Percentiles rank a stretch among this genome's conserved stretches.
Conservation (phyloP, 1,140 invertebrate genomes). For the Epicauta chinensis region DNA sequence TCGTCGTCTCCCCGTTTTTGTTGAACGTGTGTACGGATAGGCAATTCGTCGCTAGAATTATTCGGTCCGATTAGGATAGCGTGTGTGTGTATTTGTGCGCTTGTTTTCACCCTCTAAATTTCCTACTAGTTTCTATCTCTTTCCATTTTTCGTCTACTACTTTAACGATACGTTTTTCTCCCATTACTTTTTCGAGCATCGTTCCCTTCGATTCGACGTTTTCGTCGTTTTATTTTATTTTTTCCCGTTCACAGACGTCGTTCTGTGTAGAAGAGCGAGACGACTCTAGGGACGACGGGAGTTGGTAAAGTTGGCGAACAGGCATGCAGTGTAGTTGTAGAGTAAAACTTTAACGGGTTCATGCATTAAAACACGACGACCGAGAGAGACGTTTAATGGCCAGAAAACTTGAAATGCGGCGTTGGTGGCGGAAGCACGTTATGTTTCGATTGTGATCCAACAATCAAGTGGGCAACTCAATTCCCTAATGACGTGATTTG, state of each 20-base stretch:
- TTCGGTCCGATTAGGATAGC: slow-evolving; percentile 2
- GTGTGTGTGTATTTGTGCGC: slow-evolving; percentile 1
- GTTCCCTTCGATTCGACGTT: background rate
- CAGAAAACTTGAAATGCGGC: background rate
- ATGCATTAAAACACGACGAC: slow-evolving; percentile 2
- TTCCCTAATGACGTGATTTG: too few species aligned
- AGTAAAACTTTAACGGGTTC: background rate
- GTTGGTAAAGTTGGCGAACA: slow-evolving; percentile 2
- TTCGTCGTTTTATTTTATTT: too few species aligned
- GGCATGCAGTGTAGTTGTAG: slow-evolving; percentile 2
- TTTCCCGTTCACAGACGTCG: too few species aligned
- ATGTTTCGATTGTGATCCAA: too few species aligned
- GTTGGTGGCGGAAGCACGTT: too few species aligned
- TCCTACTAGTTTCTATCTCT: background rate
- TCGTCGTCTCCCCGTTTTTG: too few species aligned
- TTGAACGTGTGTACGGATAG: background rate
- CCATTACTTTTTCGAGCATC: background rate
- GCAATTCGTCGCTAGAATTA: slow-evolving; percentile 6
- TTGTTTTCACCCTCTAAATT: slow-evolving; percentile 13
- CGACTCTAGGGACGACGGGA: background rate
- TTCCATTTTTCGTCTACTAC: too few species aligned
- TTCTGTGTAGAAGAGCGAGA: too few species aligned
- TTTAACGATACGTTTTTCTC: too few species aligned
- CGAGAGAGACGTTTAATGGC: slow-evolving; percentile 8
- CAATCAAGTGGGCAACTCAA: too few species aligned